phyloP scores from a whole-genome alignment of 1,140 invertebrate genomes.

The Gryon sp. region DNA sequence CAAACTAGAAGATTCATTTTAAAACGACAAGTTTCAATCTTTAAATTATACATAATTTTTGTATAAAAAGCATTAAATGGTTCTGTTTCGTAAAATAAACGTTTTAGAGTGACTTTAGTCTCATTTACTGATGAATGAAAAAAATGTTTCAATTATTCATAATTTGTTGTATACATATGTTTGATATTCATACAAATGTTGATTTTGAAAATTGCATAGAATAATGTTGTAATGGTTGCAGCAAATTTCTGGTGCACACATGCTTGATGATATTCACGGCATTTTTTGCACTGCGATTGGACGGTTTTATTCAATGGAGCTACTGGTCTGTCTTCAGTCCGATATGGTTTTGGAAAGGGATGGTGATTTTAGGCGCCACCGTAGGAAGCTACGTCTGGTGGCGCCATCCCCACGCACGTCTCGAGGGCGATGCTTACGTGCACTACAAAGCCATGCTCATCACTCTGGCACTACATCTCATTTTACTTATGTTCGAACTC shows the following conservation, averaged over 20 bases:
- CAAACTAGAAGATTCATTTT: too few relatives aligned
- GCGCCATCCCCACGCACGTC: slow-evolving; percentile 92
- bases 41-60: too few relatives aligned
- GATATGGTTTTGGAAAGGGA: slow-evolving; percentile 97
- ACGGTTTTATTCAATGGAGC: slow-evolving; percentile 93
- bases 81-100: too few relatives aligned
- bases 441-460: slow-evolving; percentile 99
- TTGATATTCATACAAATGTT: too few relatives aligned
- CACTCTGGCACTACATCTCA: slow-evolving; percentile 94
- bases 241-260: slow-evolving; percentile 97
- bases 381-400: slow-evolving; percentile 97
- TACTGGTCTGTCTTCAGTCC: slow-evolving; percentile 97
- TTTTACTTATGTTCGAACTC: slow-evolving; percentile 97
- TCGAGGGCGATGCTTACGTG: slow-evolving; percentile 96
- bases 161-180: too few relatives aligned
- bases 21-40: too few relatives aligned
- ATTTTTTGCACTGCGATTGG: slow-evolving; percentile 92
- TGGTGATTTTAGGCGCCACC: slow-evolving; percentile 92
- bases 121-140: too few relatives aligned
- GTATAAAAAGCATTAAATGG: too few relatives aligned
- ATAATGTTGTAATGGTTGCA: slow-evolving; percentile 76
- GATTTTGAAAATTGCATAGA: slow-evolving; percentile 8
- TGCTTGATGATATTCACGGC: slow-evolving; percentile 95
- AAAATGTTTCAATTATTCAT: too few relatives aligned
- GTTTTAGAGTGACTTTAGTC: too few relatives aligned